These are phyloP conservation scores for Drosophila maculinotata DNA, from an alignment of 2,888 invertebrate species.

Conservation along the genomic window DNA sequence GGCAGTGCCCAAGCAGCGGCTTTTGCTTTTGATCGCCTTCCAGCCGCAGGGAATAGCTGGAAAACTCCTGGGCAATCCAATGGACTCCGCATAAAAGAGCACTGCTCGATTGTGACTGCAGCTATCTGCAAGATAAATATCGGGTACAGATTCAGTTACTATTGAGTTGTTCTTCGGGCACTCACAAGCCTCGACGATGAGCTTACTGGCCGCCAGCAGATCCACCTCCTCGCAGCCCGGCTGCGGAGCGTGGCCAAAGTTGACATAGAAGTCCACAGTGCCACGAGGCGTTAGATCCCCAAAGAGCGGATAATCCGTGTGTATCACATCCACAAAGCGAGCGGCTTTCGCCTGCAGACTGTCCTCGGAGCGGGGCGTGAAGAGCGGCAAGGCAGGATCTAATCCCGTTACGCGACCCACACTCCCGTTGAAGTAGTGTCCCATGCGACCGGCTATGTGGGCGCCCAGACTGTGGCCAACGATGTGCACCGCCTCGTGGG, in stretches of 20 bases:
- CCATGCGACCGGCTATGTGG: conserved; percentile 83
- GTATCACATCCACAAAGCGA: conserved; percentile 83
- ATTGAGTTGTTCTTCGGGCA: background rate
- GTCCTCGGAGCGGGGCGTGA: conserved; percentile 75
- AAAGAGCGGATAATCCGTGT: conserved; percentile 83
- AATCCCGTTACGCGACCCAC: conserved; percentile 83
- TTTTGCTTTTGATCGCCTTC: conserved; percentile 55
- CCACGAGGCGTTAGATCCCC: conserved; percentile 83
- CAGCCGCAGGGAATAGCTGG: conserved; percentile 78
- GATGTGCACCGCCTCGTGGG: conserved; percentile 72
- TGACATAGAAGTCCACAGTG: conserved; percentile 83
- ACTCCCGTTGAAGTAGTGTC: conserved; percentile 80
- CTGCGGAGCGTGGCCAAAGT: conserved; percentile 81
- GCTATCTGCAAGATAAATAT: conserved; percentile 59
- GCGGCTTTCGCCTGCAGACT: conserved; percentile 75
- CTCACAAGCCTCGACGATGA: conserved; percentile 77
- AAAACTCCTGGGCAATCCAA: conserved; percentile 80
- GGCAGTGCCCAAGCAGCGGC: conserved; percentile 33
- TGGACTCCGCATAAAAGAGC: conserved; percentile 82
- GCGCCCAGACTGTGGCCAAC: conserved; percentile 84
- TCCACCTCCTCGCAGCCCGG: conserved; percentile 83
- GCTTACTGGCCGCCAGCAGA: conserved; percentile 76
- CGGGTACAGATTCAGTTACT: background rate
- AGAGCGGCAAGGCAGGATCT: conserved; percentile 84
- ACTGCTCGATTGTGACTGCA: conserved; percentile 85